phyloP scores from a whole-genome alignment of 2,888 invertebrate genomes.

The Torymus auratus region DNA sequence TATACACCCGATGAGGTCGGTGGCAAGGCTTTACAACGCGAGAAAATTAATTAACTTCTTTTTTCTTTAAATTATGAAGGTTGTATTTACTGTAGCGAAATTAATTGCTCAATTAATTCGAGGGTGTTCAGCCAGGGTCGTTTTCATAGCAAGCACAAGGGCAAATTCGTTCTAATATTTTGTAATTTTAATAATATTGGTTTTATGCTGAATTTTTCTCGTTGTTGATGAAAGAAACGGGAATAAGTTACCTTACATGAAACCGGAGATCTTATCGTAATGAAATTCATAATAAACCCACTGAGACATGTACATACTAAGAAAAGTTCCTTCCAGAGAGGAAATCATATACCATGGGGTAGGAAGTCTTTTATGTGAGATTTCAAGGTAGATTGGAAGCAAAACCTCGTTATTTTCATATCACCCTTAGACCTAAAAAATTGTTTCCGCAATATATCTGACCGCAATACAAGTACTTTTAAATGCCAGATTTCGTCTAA shows the following conservation, averaged over 20 bases:
- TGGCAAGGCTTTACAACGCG: background rate
- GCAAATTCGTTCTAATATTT: background rate
- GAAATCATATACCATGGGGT: constrained; percentile 2
- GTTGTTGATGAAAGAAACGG: background rate
- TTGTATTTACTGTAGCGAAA: background rate
- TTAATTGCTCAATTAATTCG: constrained; percentile 23
- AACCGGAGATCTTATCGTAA: background rate
- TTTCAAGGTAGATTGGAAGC: background rate
- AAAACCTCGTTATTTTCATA: constrained; percentile 14
- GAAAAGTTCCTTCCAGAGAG: background rate
- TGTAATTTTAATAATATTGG: background rate
- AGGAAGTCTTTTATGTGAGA: background rate
- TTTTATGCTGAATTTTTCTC: background rate
- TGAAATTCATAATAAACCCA: constrained; percentile 1
- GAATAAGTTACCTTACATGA: background rate
- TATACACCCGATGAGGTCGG: background rate
- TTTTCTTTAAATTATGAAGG: background rate
- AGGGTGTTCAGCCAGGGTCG: background rate
- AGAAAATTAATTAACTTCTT: background rate
- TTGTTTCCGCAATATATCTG: background rate
- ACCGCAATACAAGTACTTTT: background rate
- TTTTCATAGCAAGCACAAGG: constrained; percentile 1
- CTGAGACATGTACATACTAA: background rate
- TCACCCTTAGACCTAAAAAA: background rate
- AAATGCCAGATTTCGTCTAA: background rate